phyloP scores from a whole-genome alignment of 2,113 vertebrate genomes.

The Paralichthys olivaceus region DNA sequence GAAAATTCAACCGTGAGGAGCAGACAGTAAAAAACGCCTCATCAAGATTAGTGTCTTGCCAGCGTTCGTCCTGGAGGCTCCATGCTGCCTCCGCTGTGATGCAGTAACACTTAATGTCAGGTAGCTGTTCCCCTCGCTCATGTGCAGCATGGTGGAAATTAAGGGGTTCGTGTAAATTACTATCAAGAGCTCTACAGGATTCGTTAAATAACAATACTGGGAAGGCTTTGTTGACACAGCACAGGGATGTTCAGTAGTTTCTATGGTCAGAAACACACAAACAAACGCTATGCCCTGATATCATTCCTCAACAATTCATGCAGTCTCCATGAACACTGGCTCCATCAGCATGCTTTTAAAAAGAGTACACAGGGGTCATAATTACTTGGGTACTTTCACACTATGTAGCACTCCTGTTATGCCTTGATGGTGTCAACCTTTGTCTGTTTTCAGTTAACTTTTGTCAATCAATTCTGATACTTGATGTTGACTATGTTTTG shows the following conservation, averaged over 20 bases:
- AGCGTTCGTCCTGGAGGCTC: conserved; percentile 48
- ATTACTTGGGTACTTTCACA: conserved; percentile 58
- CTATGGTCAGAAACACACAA: conserved; percentile 29
- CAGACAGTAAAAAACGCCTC: conserved; percentile 27
- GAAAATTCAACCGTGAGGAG: conserved; percentile 44
- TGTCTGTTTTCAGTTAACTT: conserved; percentile 82
- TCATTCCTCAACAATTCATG: conserved; percentile 64
- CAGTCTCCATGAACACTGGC: conserved; percentile 70
- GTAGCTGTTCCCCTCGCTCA: conserved; percentile 40
- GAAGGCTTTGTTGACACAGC: conserved; percentile 64
- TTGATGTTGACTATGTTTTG: conserved; percentile 84
- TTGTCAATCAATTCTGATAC: conserved; percentile 81
- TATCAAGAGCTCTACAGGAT: conserved; percentile 37
- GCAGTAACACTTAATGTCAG: conserved; percentile 54
- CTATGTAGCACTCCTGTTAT: conserved; percentile 74
- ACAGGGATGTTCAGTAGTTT: conserved; percentile 41
- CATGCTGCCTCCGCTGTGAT: conserved; percentile 39
- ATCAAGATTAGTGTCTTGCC: conserved; percentile 52
- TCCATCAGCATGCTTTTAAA: conserved; percentile 68
- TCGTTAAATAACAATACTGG: conserved; percentile 56
- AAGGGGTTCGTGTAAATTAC: conserved; percentile 44
- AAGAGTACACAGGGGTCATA: conserved; percentile 52
- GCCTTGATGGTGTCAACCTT: conserved; percentile 79
- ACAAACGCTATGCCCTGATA: conserved; percentile 30
- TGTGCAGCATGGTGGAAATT: conserved; percentile 29